These are phyloP conservation scores for Neosilurus mollespiculum DNA, from an alignment of 2,797 vertebrate genomes.

Conservation along the genomic window DNA sequence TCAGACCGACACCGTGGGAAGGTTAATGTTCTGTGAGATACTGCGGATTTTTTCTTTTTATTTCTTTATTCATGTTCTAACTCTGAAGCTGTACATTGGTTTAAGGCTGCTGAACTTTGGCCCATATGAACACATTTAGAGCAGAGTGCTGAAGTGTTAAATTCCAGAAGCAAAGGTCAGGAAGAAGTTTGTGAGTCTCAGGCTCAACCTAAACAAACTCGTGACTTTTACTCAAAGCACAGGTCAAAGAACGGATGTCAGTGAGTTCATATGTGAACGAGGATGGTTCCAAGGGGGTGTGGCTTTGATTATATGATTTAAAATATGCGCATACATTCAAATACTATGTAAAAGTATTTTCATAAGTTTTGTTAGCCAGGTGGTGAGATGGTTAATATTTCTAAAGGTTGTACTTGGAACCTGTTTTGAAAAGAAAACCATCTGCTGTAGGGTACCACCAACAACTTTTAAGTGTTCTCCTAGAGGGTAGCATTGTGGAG, in stretches of 20 bases:
- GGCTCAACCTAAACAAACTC: neutral
- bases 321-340: neutral
- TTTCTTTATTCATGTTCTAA: constrained; percentile 10
- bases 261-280: neutral
- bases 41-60: neutral
- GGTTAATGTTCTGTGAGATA: constrained; percentile 26
- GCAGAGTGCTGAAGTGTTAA: neutral
- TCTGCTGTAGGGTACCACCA: neutral
- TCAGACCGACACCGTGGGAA: neutral
- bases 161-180: neutral
- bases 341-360: neutral
- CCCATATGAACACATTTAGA: neutral
- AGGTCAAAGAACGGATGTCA: neutral
- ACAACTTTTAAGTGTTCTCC: neutral
- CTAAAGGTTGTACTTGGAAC: neutral
- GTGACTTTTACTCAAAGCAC: neutral
- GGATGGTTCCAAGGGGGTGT: neutral
- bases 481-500: too few relatives aligned
- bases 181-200: neutral
- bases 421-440: neutral
- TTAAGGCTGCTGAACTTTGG: neutral
- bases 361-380: neutral
- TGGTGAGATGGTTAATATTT: neutral
- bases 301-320: neutral
- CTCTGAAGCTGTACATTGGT: neutral